A percentile compares a stretch with the other conserved stretches of the same genome.
phyloP scores from a whole-genome alignment of 2,888 invertebrate species.

The Mamestra brassicae region DNA sequence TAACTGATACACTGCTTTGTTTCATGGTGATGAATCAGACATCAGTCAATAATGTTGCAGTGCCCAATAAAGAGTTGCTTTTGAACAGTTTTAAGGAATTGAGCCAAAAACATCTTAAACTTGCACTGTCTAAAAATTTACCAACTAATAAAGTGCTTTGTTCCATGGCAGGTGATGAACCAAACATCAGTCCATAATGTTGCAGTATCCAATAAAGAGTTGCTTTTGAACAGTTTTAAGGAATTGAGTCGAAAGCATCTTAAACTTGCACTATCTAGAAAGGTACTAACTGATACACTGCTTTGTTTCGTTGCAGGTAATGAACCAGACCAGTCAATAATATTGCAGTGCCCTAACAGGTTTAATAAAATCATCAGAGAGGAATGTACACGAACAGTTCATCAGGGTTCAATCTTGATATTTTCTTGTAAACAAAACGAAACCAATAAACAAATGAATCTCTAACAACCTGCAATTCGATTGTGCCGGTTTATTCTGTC shows the following conservation, averaged over 20 bases:
- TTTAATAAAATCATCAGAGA: neutral
- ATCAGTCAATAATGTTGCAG: too few species aligned
- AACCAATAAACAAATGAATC: slow-evolving; percentile 25
- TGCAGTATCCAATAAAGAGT: too few species aligned
- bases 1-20: too few species aligned
- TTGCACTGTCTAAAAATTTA: neutral
- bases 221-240: too few species aligned
- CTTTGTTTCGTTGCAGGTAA: neutral
- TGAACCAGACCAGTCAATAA: neutral
- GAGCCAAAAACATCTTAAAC: neutral
- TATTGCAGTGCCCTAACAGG: too few species aligned
- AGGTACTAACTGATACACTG: neutral
- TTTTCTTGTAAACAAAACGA: slow-evolving; percentile 1
- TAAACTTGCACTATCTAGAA: neutral
- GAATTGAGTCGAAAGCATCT: neutral
- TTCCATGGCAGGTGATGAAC: neutral
- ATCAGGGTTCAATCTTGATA: neutral
- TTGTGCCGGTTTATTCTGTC: neutral
- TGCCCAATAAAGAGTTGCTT: too few species aligned
- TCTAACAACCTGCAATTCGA: neutral
- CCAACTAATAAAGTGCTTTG: neutral
- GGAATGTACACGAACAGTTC: neutral
- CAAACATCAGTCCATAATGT: neutral
- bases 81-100: too few species aligned
- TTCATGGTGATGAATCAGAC: too few species aligned